Conservation (phyloP, 2,113 vertebrate genomes). For the Stigmatopora nigra region DNA sequence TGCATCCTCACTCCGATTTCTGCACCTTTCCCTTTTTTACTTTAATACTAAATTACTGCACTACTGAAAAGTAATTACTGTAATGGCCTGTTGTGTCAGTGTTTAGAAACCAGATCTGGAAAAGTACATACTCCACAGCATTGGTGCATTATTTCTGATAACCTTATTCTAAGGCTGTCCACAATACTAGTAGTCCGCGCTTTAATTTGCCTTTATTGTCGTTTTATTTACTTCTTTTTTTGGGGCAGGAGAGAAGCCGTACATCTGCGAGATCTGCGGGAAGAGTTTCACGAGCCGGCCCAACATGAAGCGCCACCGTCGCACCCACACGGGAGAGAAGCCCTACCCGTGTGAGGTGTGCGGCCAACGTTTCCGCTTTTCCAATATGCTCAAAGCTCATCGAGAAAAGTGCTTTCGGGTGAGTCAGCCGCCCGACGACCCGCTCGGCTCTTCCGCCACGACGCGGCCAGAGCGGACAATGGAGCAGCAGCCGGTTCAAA, state of each 20-base stretch:
- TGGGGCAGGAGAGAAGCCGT: conserved; percentile 88
- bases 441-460: conserved; percentile 29
- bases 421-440: conserved; percentile 60
- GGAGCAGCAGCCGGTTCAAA: neutral
- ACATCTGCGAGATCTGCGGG: conserved; percentile 96
- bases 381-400: conserved; percentile 98
- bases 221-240: neutral
- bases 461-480: neutral
- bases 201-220: too few species aligned
- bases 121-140: too few species aligned
- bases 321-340: conserved; percentile 95
- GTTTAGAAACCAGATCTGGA: too few species aligned
- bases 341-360: conserved; percentile 93
- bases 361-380: conserved; percentile 94
- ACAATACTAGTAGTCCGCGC: too few species aligned
- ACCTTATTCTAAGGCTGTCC: too few species aligned
- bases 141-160: too few species aligned
- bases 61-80: too few species aligned
- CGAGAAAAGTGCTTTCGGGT: conserved; percentile 92
- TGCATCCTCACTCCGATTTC: too few species aligned
- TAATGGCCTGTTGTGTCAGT: too few species aligned
- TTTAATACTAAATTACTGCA: too few species aligned
- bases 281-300: conserved; percentile 98
- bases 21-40: too few species aligned
- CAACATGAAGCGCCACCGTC: conserved; percentile 97